Base-by-base conservation (phyloP, 2,113 vertebrate species). In the Myrmophylax atrothorax region DNA sequence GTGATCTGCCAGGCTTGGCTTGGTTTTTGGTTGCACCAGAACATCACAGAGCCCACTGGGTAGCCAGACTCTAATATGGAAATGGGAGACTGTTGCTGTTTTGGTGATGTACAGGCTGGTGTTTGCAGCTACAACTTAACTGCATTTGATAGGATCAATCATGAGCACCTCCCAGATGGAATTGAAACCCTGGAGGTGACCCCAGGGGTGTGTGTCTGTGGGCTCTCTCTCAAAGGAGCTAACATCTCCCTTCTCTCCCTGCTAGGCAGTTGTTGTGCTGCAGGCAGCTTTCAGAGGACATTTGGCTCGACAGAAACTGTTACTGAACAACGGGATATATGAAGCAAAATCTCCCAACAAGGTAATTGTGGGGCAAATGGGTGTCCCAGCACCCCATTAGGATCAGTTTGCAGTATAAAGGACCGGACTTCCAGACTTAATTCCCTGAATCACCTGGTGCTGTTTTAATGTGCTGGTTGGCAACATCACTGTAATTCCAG, bases 241-340 rank as follows among this genome's bases (percentile, higher is more conserved):
- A 66, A 95, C 35, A 31, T 42, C 35, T 12, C 2, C 55, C 55
- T 88, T 93, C 47, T 66, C 62, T 50, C 76, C 55, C 17, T 88
- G 66, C 55, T 76, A 99, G 99, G 98, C 96, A 29, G 87, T 96
- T 5, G 90, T 96, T 17, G 64, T 96, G 86, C 95, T 99, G 82
- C 99, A 99, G 97, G 98, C 98, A 23, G 98, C 97, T 60, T 95
- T 99, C 90, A 97, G 98, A 94, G 98, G 98, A 52, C 98, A 99
- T 78, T 94, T 98, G 55, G 84, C 96, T 37, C 98, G 98, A 89
- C 92, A 96, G 38, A 97, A 96, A 10, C 97, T 97, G 49, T 94
- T 98, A 53, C 35, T 84, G n/a, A 76, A n/a, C 35, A 14, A 38
- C 2, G 14, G 42, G 25, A 53, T 31, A 5, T 38, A 14, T 31